These are phyloP conservation scores for Caradrina clavipalpis DNA, from an alignment of 2,888 invertebrate genomes.

Conservation along the genomic window DNA sequence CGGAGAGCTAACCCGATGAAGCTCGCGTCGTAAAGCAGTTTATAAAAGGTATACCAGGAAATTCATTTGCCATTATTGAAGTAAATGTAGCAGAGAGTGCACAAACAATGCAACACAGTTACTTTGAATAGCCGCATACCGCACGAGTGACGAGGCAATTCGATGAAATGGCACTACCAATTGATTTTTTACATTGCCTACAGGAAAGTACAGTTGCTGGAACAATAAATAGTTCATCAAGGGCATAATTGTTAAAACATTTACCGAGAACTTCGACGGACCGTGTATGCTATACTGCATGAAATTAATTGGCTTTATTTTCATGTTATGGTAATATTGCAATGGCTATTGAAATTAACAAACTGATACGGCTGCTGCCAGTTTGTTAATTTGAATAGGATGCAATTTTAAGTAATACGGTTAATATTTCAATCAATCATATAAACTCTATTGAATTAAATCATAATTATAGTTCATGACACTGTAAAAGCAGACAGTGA, in stretches of 20 bases:
- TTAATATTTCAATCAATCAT: background rate
- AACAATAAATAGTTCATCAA: conserved; percentile 54
- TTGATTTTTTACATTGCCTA: conserved; percentile 54
- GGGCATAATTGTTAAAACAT: conserved; percentile 44
- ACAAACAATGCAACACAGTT: conserved; percentile 49
- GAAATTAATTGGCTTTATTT: conserved; percentile 29
- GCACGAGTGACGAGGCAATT: conserved; percentile 39
- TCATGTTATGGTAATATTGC: background rate
- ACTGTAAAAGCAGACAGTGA: background rate
- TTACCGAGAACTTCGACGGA: conserved; percentile 50
- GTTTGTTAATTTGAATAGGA: background rate
- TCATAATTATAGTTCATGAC: background rate
- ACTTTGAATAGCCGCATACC: conserved; percentile 35
- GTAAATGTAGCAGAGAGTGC: conserved; percentile 30
- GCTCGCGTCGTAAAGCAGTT: background rate
- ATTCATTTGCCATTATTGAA: conserved; percentile 14
- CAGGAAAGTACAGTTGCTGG: conserved; percentile 38
- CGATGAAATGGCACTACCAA: conserved; percentile 51
- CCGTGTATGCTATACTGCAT: conserved; percentile 19
- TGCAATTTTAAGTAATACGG: background rate
- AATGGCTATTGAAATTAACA: too few species aligned
- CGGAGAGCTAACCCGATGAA: background rate
- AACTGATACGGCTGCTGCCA: background rate
- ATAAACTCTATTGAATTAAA: background rate
- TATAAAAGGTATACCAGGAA: conserved; percentile 10